A percentile compares a stretch with the other conserved stretches of the same genome.
These are phyloP conservation scores for Butorides virescens DNA, from an alignment of 2,113 vertebrate genomes.

Conservation along the genomic window DNA sequence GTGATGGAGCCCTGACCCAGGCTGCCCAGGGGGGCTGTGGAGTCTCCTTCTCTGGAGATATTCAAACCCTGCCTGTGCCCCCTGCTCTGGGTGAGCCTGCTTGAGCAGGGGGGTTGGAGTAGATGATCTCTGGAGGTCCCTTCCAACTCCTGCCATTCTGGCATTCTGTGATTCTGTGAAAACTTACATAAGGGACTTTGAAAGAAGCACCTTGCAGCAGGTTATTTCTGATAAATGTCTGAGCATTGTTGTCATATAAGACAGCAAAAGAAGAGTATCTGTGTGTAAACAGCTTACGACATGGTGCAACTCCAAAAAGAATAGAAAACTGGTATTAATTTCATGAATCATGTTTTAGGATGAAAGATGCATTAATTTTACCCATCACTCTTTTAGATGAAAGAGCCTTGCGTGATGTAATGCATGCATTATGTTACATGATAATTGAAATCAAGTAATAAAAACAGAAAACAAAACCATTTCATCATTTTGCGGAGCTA, in stretches of 20 bases:
- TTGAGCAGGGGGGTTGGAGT: too few relatives aligned
- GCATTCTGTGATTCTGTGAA: neutral
- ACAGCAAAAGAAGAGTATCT: neutral
- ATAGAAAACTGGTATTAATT: neutral
- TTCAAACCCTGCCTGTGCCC: too few relatives aligned
- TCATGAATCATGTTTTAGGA: neutral
- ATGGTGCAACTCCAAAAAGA: neutral
- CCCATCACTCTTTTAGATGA: neutral
- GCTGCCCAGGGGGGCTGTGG: too few relatives aligned
- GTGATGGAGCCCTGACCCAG: too few relatives aligned
- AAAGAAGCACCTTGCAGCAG: neutral
- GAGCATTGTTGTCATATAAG: neutral
- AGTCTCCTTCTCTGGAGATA: too few relatives aligned
- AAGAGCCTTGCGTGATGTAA: neutral
- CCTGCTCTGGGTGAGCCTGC: too few relatives aligned
- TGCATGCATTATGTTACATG: accelerated
- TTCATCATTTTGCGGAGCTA: conserved; percentile 7
- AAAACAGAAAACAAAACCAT: neutral
- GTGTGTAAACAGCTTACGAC: neutral
- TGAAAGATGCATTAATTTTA: neutral
- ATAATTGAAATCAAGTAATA: neutral
- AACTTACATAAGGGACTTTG: neutral
- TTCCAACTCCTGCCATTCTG: too few relatives aligned
- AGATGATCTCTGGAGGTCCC: too few relatives aligned
- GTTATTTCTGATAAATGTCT: neutral